phyloP scores from a whole-genome alignment of 2,888 invertebrate species.

The Diarsia dahlii region DNA sequence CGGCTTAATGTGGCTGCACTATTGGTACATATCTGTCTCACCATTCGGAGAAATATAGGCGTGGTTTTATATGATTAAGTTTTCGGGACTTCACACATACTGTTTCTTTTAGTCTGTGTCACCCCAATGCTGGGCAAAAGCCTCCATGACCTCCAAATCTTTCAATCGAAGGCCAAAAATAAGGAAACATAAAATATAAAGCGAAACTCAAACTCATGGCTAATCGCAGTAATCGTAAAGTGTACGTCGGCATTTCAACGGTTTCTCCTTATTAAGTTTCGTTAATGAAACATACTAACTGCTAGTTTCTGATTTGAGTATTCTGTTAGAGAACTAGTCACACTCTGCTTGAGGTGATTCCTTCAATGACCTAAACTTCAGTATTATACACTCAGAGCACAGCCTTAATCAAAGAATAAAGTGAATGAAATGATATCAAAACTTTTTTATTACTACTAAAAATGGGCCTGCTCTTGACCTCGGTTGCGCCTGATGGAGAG shows the following conservation, averaged over 20 bases:
- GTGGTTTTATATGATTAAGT: background rate
- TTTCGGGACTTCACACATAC: background rate
- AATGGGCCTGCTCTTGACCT: too few species aligned
- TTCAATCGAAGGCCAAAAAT: background rate
- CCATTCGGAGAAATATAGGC: background rate
- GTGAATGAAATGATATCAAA: too few species aligned
- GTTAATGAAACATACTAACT: constrained; percentile 3
- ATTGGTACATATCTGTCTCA: background rate
- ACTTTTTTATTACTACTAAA: too few species aligned
- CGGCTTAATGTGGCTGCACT: background rate
- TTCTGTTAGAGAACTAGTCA: background rate
- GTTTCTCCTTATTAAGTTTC: constrained; percentile 32
- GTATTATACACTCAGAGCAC: too few species aligned
- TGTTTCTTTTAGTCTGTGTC: too few species aligned
- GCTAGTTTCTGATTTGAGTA: background rate
- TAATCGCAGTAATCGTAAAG: background rate
- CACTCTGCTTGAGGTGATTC: background rate
- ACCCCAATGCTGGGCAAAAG: too few species aligned
- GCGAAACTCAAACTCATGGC: constrained; percentile 5
- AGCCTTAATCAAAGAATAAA: too few species aligned
- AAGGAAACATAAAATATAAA: background rate
- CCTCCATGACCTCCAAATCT: too few species aligned
- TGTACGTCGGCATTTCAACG: constrained; percentile 27
- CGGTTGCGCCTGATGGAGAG: too few species aligned
- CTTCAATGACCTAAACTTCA: too few species aligned